Percentiles rank a stretch among this genome's conserved stretches.
Conservation (phyloP, 2,113 vertebrate species). For the Hirundichthys speculiger region DNA sequence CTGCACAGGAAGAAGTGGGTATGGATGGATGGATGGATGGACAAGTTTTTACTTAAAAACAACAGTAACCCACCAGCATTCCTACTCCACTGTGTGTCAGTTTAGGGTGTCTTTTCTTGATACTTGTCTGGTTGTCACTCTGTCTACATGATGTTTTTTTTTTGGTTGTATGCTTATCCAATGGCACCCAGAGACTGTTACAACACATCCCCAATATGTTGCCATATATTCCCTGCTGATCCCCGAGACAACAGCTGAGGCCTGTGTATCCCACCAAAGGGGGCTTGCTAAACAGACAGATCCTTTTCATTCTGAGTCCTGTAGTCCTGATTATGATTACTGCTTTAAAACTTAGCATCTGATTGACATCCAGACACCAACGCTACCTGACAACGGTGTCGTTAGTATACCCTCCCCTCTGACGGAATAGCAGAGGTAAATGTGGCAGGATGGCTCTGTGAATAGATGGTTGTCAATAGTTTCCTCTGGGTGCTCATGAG, state of each 20-base stretch:
- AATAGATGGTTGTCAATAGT: conserved; percentile 35
- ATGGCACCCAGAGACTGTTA: too few relatives aligned
- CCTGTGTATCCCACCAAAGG: conserved; percentile 9
- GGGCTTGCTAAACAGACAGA: conserved; percentile 42
- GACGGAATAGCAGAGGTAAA: conserved; percentile 12
- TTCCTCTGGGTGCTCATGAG: conserved; percentile 35
- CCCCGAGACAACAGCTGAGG: conserved; percentile 21
- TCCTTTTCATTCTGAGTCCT: conserved; percentile 29
- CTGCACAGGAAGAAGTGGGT: too few relatives aligned
- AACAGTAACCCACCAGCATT: too few relatives aligned
- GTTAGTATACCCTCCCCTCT: conserved; percentile 29
- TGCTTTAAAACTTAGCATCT: conserved; percentile 33
- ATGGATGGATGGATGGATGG: too few relatives aligned
- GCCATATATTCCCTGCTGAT: conserved; percentile 53
- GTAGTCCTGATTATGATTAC: conserved; percentile 32
- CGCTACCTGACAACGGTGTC: conserved; percentile 18
- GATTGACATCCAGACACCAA: conserved; percentile 16
- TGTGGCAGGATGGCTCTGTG: conserved; percentile 33
- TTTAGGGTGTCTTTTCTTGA: too few relatives aligned
- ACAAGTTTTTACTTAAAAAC: too few relatives aligned
- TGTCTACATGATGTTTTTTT: too few relatives aligned
- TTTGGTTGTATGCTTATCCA: too few relatives aligned
- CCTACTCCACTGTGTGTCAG: too few relatives aligned
- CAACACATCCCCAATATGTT: too few relatives aligned
- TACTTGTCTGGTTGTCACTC: too few relatives aligned